Conservation (phyloP, 1,140 invertebrate species). For the Sitobion miscanthi region DNA sequence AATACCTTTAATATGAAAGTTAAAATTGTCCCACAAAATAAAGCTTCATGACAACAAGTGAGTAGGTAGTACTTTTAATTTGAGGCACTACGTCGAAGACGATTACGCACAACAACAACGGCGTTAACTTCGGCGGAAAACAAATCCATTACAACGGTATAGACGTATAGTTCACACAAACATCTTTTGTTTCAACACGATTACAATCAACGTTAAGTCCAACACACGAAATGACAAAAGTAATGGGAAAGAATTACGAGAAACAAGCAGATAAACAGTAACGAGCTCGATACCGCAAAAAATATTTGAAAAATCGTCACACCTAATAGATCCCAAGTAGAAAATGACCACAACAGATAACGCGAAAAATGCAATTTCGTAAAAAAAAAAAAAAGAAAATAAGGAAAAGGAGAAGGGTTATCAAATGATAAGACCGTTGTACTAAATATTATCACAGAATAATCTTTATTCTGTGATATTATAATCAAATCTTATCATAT, state of each 20-base stretch:
- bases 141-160: slow-evolving; percentile 5
- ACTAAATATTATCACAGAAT: not conserved
- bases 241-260: not conserved
- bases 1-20: slow-evolving; percentile 20
- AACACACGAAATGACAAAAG: not conserved
- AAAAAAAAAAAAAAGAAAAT: not conserved
- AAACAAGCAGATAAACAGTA: not conserved
- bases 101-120: slow-evolving; percentile 31
- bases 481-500: not conserved
- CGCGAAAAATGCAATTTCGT: slow-evolving; percentile 17
- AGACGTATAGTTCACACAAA: not conserved
- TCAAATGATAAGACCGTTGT: slow-evolving; percentile 23
- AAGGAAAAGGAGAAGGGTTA: not conserved
- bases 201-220: too few relatives aligned
- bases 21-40: not conserved
- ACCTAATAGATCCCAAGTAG: not conserved
- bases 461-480: not conserved
- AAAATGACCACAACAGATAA: slow-evolving; percentile 45
- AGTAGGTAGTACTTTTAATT: not conserved
- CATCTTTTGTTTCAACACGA: not conserved
- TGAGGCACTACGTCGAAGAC: not conserved
- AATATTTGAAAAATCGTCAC: slow-evolving; percentile 29
- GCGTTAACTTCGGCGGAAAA: not conserved
- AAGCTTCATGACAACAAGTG: slow-evolving; percentile 36
- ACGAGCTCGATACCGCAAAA: not conserved